Percentiles rank a stretch among this genome's conserved stretches.
Conservation (phyloP, 2,888 invertebrate genomes). For the Carabus problematicus region DNA sequence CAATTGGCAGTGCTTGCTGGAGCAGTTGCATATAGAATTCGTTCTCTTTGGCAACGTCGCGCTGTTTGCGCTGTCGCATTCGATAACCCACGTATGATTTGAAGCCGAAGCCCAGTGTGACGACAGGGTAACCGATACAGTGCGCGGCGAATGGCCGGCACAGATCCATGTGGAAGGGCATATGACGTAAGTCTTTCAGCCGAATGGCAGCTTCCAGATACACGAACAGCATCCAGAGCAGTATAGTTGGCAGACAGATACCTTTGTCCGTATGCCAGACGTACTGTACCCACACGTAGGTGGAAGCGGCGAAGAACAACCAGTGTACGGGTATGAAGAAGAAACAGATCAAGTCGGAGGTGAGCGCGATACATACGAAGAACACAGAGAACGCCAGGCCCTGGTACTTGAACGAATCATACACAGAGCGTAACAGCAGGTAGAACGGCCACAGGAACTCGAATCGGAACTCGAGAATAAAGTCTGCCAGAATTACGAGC, state of each 20-base stretch:
- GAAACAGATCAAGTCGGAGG: constrained; percentile 98
- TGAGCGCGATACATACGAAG: constrained; percentile 97
- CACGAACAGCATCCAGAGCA: constrained; percentile 92
- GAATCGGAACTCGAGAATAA: constrained; percentile 97
- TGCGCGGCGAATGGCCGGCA: constrained; percentile 97
- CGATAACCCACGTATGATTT: constrained; percentile 92
- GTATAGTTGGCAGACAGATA: constrained; percentile 92
- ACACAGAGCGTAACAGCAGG: constrained; percentile 92
- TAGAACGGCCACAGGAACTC: constrained; percentile 99
- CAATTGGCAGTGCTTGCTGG: constrained; percentile 86
- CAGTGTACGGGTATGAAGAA: constrained; percentile 98
- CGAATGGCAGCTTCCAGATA: constrained; percentile 93
- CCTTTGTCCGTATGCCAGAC: constrained; percentile 97
- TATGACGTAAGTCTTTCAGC: constrained; percentile 80
- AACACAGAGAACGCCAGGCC: constrained; percentile 97
- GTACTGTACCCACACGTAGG: constrained; percentile 98
- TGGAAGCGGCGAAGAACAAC: constrained; percentile 97
- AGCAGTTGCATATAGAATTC: constrained; percentile 93
- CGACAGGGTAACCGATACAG: constrained; percentile 86
- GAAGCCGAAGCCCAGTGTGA: constrained; percentile 94
- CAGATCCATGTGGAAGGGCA: constrained; percentile 86
- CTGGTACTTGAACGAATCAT: constrained; percentile 98
- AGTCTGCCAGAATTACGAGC: constrained; percentile 92
- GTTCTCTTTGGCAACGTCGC: constrained; percentile 93
- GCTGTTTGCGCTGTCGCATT: constrained; percentile 89